phyloP scores from a whole-genome alignment of 2,888 invertebrate species.

The Formica aserva region DNA sequence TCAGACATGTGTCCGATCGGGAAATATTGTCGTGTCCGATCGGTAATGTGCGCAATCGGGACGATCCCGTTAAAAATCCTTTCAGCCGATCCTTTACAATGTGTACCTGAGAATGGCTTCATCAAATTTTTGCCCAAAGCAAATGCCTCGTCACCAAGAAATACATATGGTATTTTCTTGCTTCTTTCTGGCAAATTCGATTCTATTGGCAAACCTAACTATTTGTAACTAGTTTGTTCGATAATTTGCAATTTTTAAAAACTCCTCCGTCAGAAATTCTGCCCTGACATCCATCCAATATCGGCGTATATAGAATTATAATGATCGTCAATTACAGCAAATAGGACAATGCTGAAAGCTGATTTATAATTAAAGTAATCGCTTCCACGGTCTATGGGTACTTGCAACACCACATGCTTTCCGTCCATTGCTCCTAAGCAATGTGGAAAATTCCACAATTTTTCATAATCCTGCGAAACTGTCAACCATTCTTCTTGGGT shows the following conservation, averaged over 20 bases:
- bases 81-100: constrained; percentile 53
- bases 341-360: constrained; percentile 80
- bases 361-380: constrained; percentile 80
- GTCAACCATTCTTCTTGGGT: not conserved
- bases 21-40: no score
- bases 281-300: constrained; percentile 75
- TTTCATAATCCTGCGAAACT: constrained; percentile 1
- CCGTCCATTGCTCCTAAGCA: constrained; percentile 77
- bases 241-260: constrained; percentile 39
- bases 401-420: constrained; percentile 78
- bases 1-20: no score
- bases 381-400: constrained; percentile 75
- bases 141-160: constrained; percentile 72
- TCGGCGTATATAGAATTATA: not conserved
- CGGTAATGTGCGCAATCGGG: no score
- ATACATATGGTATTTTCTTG: constrained; percentile 70
- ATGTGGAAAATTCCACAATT: constrained; percentile 28
- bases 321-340: constrained; percentile 60
- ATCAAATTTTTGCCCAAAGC: constrained; percentile 63
- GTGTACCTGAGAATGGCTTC: constrained; percentile 59
- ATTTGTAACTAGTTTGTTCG: constrained; percentile 69
- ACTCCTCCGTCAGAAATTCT: constrained; percentile 79
- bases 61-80: constrained; percentile 71
- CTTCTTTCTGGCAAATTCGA: constrained; percentile 54
- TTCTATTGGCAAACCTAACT: constrained; percentile 58